A percentile compares a stretch with the other conserved stretches of the same genome.
phyloP scores from a whole-genome alignment of 23 tunicate genomes.

The Pegea sp. region DNA sequence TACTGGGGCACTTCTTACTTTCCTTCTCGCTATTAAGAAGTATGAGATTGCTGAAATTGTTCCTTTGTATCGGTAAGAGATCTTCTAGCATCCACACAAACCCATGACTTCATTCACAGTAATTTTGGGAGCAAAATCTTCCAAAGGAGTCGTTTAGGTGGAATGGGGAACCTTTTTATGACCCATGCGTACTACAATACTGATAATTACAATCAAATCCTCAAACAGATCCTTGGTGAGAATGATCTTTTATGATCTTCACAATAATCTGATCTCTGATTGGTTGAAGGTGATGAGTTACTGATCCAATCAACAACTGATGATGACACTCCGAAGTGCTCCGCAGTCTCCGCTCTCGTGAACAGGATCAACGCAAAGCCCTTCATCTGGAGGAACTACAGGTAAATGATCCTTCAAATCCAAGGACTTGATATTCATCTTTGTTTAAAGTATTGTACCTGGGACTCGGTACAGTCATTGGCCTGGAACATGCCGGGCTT shows the following conservation, averaged over 20 bases:
- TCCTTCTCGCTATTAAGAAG: constrained; percentile 40
- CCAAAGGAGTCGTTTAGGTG: constrained; percentile 27
- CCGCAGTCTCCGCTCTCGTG: constrained; percentile 71
- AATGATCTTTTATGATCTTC: not conserved
- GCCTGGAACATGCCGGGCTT: constrained; percentile 79
- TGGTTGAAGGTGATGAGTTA: constrained; percentile 32
- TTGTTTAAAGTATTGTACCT: constrained; percentile 85
- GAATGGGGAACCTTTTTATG: constrained; percentile 36
- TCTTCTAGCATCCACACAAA: not conserved
- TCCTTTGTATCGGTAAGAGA: constrained; percentile 31
- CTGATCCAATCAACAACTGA: constrained; percentile 59
- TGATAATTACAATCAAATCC: constrained; percentile 30
- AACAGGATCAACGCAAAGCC: constrained; percentile 62
- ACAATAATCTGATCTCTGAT: too few species aligned
- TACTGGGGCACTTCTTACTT: constrained; percentile 71
- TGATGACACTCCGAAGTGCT: constrained; percentile 60
- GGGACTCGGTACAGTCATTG: constrained; percentile 75
- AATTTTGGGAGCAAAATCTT: constrained; percentile 35
- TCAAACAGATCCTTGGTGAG: constrained; percentile 48
- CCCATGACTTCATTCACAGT: constrained; percentile 8
- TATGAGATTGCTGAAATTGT: constrained; percentile 24
- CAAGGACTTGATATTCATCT: not conserved
- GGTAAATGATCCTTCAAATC: constrained; percentile 2
- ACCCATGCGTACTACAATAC: constrained; percentile 87
- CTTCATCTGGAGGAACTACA: constrained; percentile 84